Base-by-base conservation (phyloP, 2,888 invertebrate species). In the Frankliniella intonsa region DNA sequence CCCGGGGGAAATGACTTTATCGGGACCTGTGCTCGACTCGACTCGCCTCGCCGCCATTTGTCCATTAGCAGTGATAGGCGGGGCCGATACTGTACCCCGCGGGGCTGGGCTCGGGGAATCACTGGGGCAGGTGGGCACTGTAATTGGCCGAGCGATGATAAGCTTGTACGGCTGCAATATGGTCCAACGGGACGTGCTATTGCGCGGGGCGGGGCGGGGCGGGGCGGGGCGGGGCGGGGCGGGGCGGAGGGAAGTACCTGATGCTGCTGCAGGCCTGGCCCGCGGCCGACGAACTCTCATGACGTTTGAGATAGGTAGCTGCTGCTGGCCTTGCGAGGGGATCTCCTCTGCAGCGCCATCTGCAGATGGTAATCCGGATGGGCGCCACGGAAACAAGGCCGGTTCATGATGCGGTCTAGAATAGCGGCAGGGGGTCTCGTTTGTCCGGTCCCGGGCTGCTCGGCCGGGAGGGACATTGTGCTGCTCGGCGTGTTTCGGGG, bases 141-240 rank as follows among this genome's bases (percentile, higher is more conserved):
- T 65, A 65, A 65, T 65, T 65, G 65, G 65, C 19, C 65, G 65
- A 17, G 8, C 2, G 65, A 65, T 65, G 8, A 65, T 69, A 69
- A 69, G 69, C 69, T 9, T 69, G 69, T 22, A 22, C 69, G 69
- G 69, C 69, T 19, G 69, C 69, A 69, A 69, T 69, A 69, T 22
- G 69, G 69, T 11, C 69, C n/a, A 69, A 69, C 69, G 69, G 69
- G 69, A 69, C 69, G 11, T 69, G 69, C 3, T 69, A 69, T 69
- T 65, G 65, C 65, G 19, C 9, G 3, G 12, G 11, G 3, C 38
- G 2, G 38, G 3, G 38, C 38, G 38, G 38, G 3, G 38, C 38
- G 38, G 38, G n/a, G 19, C 9, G 3, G 12, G 11, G 3, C 38
- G 2, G 38, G 3, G 38, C 38, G 38, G 38, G 3, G 38, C 38